Percentiles rank a stretch among this genome's conserved stretches.
These are phyloP conservation scores for Atta cephalotes DNA, from an alignment of 1,140 invertebrate species.

Conservation along the genomic window DNA sequence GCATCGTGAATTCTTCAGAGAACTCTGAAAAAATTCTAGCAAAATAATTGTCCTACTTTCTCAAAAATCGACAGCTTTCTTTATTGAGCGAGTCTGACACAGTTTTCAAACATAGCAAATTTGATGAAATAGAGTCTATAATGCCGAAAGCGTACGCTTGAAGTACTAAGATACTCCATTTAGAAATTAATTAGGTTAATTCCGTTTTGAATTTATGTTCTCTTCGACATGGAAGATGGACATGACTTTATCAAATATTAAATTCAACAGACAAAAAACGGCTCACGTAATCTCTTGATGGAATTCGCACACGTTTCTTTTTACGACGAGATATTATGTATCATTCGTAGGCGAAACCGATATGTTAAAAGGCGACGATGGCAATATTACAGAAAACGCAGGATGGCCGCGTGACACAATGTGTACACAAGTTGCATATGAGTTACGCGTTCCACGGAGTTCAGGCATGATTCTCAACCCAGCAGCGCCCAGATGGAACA, in stretches of 20 bases:
- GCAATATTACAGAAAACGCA: conserved; percentile 51
- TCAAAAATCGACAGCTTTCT: conserved; percentile 4
- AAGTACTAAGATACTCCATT: conserved; percentile 11
- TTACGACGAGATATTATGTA: background rate
- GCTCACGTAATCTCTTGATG: background rate
- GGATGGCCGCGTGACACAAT: conserved; percentile 53
- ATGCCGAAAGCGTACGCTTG: background rate
- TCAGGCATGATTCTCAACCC: conserved; percentile 59
- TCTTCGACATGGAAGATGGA: no score
- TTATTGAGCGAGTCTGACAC: conserved; percentile 1
- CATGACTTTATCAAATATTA: background rate
- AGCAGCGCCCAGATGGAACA: conserved; percentile 66
- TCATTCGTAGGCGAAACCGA: conserved; percentile 20
- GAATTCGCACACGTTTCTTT: background rate
- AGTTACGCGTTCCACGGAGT: conserved; percentile 63
- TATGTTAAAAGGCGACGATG: conserved; percentile 56
- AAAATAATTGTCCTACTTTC: conserved; percentile 40
- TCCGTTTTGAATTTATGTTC: background rate
- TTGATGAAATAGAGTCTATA: conserved; percentile 18
- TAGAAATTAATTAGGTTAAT: conserved; percentile 49
- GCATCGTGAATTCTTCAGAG: background rate
- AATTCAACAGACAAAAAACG: background rate
- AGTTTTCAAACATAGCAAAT: conserved; percentile 1
- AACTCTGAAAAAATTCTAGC: conserved; percentile 12
- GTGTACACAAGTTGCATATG: conserved; percentile 68